A percentile compares a stretch with the other conserved stretches of the same genome.
Conservation (phyloP, 1,140 invertebrate species). For the Leguminivora glycinivorella region DNA sequence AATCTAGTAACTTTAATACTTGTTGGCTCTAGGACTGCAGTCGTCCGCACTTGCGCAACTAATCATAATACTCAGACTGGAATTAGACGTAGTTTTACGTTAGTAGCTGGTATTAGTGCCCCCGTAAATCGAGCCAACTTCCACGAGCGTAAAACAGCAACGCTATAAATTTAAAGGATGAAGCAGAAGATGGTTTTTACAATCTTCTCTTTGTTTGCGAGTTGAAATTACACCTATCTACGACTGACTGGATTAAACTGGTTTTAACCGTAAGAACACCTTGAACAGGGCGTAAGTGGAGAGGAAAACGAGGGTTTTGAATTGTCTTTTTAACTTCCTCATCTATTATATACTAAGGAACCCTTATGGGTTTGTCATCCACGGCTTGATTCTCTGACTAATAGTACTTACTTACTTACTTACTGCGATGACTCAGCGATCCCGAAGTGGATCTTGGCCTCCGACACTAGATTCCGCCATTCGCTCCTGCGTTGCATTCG, state of each 20-base stretch:
- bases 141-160: conserved; percentile 9
- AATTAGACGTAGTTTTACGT: conserved; percentile 7
- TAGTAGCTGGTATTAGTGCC: conserved; percentile 3
- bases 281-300: not conserved
- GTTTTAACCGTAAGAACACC: not conserved
- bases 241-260: not conserved
- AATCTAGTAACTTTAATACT: not conserved
- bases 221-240: not conserved
- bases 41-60: not conserved
- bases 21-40: not conserved
- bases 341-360: too few species aligned
- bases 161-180: conserved; percentile 17
- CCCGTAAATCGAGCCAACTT: conserved; percentile 12
- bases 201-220: conserved; percentile 4
- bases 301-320: not conserved
- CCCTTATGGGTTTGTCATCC: too few species aligned
- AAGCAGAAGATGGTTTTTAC: conserved; percentile 12
- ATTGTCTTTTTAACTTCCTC: too few species aligned
- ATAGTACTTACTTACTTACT: too few species aligned
- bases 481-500: too few species aligned
- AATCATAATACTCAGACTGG: not conserved
- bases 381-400: too few species aligned
- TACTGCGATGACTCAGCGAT: too few species aligned
- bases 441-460: too few species aligned
- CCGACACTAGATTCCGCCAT: too few species aligned